Conservation (phyloP, 2,113 vertebrate species). For the Hippoglossus stenolepis region DNA sequence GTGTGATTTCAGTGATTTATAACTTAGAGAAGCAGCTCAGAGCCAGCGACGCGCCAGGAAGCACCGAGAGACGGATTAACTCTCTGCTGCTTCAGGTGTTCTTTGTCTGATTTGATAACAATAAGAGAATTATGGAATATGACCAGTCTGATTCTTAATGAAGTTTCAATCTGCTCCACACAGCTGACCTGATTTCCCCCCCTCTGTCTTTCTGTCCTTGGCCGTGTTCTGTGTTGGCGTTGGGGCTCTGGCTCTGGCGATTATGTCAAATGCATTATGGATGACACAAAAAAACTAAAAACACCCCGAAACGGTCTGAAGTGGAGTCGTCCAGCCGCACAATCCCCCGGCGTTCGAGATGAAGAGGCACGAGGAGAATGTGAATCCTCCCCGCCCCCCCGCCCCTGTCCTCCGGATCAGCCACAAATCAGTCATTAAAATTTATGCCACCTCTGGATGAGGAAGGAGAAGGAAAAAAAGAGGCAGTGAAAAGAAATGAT, state of each 20-base stretch:
- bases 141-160: neutral
- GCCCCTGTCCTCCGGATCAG: slow-evolving; percentile 26
- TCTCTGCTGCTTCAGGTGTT: too few relatives aligned
- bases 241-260: slow-evolving; percentile 6
- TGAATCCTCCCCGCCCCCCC: slow-evolving; percentile 18
- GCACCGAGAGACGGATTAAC: too few relatives aligned
- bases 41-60: too few relatives aligned
- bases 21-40: too few relatives aligned
- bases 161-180: neutral
- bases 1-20: too few relatives aligned
- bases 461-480: neutral
- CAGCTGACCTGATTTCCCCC: neutral
- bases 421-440: slow-evolving; percentile 57
- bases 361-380: slow-evolving; percentile 8
- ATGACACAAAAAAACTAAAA: slow-evolving; percentile 28
- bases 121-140: neutral
- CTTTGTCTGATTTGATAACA: neutral
- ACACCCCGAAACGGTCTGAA: neutral
- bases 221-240: slow-evolving; percentile 28
- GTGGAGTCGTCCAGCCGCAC: neutral
- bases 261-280: slow-evolving; percentile 48
- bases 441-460: slow-evolving; percentile 46
- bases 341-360: slow-evolving; percentile 7
- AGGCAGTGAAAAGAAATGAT: slow-evolving; percentile 43
- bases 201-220: slow-evolving; percentile 9